Percentiles rank a stretch among this genome's conserved stretches.
These are phyloP conservation scores for Setophaga kirtlandii DNA, from an alignment of 2,113 vertebrate genomes.

Conservation along the genomic window DNA sequence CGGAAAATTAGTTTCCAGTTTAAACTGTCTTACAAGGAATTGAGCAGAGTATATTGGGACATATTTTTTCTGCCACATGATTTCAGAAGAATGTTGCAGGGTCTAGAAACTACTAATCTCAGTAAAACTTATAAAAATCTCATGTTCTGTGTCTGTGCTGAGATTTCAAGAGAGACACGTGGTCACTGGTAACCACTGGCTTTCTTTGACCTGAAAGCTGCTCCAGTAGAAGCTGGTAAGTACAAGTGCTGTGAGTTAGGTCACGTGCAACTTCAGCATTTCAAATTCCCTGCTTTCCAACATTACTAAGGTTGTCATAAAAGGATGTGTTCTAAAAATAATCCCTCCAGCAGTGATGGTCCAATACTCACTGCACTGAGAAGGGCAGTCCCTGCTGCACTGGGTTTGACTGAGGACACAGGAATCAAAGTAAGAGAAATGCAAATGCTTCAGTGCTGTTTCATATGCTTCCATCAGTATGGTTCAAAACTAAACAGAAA, in stretches of 20 bases:
- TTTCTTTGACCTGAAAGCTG: background rate
- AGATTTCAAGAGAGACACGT: rapidly evolving
- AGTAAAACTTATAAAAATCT: background rate
- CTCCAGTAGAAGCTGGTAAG: background rate
- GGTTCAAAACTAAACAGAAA: background rate
- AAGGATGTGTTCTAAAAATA: background rate
- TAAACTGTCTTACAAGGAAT: background rate
- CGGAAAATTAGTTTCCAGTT: background rate
- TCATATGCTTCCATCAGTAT: too few relatives aligned
- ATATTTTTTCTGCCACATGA: background rate
- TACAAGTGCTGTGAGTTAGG: background rate
- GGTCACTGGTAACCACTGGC: background rate
- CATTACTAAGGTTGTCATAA: background rate
- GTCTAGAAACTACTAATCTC: background rate
- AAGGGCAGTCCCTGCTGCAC: background rate
- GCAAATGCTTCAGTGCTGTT: background rate
- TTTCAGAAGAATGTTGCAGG: background rate
- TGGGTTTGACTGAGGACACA: background rate
- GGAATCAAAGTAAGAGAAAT: background rate
- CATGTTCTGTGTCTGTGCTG: background rate
- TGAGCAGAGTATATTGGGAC: background rate
- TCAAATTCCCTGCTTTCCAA: background rate
- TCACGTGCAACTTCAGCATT: background rate
- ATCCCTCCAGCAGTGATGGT: background rate
- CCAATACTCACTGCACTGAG: rapidly evolving